Percentiles rank a stretch among this genome's conserved stretches.
phyloP scores from a whole-genome alignment of 2,797 vertebrate genomes.

The Xenops minutus region DNA sequence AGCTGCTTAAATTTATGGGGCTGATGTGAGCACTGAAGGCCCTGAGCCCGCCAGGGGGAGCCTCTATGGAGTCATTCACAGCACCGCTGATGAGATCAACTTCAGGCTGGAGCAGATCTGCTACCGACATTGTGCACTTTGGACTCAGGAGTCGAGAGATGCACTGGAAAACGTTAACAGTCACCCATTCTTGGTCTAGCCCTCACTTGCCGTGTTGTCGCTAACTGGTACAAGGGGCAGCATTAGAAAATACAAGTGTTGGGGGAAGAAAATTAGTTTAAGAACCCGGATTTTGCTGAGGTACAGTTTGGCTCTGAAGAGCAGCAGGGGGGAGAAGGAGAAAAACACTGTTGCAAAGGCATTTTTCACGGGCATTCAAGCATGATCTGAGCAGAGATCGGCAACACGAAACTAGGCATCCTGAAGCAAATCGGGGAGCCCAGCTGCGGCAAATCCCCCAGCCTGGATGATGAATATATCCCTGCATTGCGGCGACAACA shows the following conservation, averaged over 20 bases:
- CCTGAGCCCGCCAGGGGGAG: not conserved
- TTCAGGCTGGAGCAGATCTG: not conserved
- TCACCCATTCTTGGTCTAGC: not conserved
- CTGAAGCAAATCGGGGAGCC: not conserved
- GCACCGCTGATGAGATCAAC: not conserved
- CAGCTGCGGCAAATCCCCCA: not conserved
- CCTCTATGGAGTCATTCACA: not conserved
- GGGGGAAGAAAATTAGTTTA: not conserved
- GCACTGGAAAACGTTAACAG: not conserved
- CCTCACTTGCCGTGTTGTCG: not conserved
- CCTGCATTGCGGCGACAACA: not conserved
- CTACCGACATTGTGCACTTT: fast-evolving
- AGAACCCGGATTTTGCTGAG: not conserved
- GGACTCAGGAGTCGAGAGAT: not conserved
- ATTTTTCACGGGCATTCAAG: not conserved
- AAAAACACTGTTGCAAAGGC: not conserved
- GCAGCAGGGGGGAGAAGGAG: not conserved
- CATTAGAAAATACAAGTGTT: not conserved
- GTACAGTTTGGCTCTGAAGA: not conserved
- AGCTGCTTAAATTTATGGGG: not conserved
- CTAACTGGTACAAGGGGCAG: not conserved
- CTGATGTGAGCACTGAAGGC: not conserved
- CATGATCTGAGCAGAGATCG: not conserved
- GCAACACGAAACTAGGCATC: not conserved
- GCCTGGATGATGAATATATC: not conserved